phyloP scores from a whole-genome alignment of 2,797 vertebrate species.

The Smutsia gigantea region DNA sequence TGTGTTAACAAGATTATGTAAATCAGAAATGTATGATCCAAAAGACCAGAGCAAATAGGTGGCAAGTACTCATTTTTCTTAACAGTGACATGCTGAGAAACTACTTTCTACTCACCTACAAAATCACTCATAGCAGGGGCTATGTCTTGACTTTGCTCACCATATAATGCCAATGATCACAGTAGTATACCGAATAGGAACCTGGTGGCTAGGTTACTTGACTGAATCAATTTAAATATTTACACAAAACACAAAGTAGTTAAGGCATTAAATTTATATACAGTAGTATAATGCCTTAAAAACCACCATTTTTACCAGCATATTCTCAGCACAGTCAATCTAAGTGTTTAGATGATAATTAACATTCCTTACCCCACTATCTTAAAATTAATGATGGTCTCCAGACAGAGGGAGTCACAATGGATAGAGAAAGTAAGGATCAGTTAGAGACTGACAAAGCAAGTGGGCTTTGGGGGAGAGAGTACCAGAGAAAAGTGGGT shows the following conservation, averaged over 20 bases:
- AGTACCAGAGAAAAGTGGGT: background rate
- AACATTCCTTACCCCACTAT: background rate
- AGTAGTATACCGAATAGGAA: background rate
- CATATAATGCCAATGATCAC: background rate
- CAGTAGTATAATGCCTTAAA: background rate
- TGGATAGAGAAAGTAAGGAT: background rate
- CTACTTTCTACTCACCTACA: background rate
- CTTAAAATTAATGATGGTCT: constrained; percentile 11
- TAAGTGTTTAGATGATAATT: constrained; percentile 1
- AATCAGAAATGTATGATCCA: background rate
- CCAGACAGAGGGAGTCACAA: background rate
- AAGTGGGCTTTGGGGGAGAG: background rate
- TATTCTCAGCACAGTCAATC: constrained; percentile 23
- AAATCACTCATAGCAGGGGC: background rate
- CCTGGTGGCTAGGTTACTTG: background rate
- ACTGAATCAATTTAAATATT: constrained; percentile 21
- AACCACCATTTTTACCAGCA: background rate
- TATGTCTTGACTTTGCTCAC: constrained; percentile 12
- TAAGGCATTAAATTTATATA: background rate
- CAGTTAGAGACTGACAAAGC: background rate
- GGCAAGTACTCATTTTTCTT: background rate
- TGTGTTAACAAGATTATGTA: background rate
- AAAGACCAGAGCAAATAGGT: background rate
- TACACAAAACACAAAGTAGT: background rate
- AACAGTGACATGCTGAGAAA: background rate